phyloP scores from a whole-genome alignment of 2,797 vertebrate species.

The Gymnocypris eckloni region DNA sequence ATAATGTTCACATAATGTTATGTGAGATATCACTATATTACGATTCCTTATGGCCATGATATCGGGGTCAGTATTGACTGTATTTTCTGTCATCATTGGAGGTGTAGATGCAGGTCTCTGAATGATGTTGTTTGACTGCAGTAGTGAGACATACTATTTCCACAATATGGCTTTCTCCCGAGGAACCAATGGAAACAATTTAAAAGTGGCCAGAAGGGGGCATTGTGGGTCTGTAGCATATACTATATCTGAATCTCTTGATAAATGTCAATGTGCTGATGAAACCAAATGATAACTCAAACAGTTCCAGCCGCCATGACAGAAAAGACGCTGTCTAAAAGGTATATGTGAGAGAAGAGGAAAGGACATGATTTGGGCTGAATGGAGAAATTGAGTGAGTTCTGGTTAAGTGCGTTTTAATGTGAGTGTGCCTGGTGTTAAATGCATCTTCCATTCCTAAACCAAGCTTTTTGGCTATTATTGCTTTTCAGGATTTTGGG shows the following conservation, averaged over 20 bases:
- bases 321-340: constrained; percentile 37
- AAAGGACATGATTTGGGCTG: constrained; percentile 37
- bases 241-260: constrained; percentile 26
- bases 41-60: background rate
- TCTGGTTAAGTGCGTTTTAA: constrained; percentile 17
- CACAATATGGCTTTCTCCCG: background rate
- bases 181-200: background rate
- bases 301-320: constrained; percentile 53
- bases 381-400: constrained; percentile 40
- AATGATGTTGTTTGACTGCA: background rate
- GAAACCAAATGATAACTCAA: constrained; percentile 63
- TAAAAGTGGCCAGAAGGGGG: constrained; percentile 58
- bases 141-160: background rate
- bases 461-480: constrained; percentile 45
- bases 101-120: background rate
- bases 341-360: constrained; percentile 16
- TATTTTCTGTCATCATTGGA: background rate
- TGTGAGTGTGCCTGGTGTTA: constrained; percentile 24
- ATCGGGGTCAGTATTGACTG: background rate
- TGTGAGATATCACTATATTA: background rate
- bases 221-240: constrained; percentile 57
- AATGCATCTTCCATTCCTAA: constrained; percentile 41
- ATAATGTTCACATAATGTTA: background rate
- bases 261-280: constrained; percentile 59
- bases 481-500: constrained; percentile 39